Conservation (phyloP, 2,888 invertebrate genomes). For the Cordilura impudica region DNA sequence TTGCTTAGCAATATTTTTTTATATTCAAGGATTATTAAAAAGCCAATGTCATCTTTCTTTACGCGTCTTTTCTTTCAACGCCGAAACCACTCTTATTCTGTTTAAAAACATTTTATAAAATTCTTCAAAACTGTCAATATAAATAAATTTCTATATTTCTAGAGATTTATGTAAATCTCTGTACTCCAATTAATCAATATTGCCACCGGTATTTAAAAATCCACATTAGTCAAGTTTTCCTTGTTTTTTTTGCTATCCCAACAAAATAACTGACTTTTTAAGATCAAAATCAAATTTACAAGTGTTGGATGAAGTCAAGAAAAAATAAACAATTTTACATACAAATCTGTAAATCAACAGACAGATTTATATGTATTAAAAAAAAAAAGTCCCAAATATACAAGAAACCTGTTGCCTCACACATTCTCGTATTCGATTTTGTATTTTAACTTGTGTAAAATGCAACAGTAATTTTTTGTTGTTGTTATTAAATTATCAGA, state of each 20-base stretch:
- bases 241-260: not conserved
- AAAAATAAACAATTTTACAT: conserved; percentile 30
- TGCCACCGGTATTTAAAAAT: conserved; percentile 51
- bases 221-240: conserved; percentile 39
- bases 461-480: conserved; percentile 47
- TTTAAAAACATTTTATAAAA: too few relatives aligned
- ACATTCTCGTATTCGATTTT: not conserved
- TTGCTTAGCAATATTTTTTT: too few relatives aligned
- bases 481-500: conserved; percentile 51
- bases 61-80: too few relatives aligned
- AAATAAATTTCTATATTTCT: conserved; percentile 18
- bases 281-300: conserved; percentile 52
- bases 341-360: conserved; percentile 56
- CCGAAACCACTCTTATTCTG: too few relatives aligned
- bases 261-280: not conserved
- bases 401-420: conserved; percentile 46
- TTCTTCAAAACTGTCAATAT: conserved; percentile 22
- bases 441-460: conserved; percentile 3
- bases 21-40: too few relatives aligned
- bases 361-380: conserved; percentile 41
- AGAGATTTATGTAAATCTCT: conserved; percentile 32
- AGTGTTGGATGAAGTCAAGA: conserved; percentile 12
- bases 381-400: conserved; percentile 27
- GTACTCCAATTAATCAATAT: conserved; percentile 55
- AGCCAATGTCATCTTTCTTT: too few relatives aligned